Evolutionary conservation across 2,888 invertebrate species (phyloP), one percentile per base, ranked within the genome.

Genomic region (Dexiosoma caninum): DNA sequence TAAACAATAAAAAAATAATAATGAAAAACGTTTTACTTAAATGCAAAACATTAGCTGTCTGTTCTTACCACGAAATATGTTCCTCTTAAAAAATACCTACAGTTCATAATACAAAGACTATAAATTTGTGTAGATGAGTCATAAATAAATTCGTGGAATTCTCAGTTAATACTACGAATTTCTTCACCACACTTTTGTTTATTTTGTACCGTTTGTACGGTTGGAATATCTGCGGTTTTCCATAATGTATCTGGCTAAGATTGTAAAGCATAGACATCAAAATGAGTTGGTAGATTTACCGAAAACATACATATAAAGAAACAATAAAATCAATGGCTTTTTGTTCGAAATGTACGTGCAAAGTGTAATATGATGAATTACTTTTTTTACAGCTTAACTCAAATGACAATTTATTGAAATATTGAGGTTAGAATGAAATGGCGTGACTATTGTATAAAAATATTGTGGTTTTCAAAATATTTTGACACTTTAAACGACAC

Each of bases 91-190:
- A 12, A 49, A 19, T 3, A 37, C 10, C 3, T 27, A 0, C 21
- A 40, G n/a, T n/a, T 14, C 8, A 35, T 16, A 23, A 62, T 51
- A 51, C 7, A 35, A 42, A 42, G 19, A 30, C n/a, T 42, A 19
- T 44, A 44, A 1, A 53, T 35, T 62, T 32, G 40, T 72, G 42
- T 23, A 16, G n/a, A 23, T 79, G 79, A 79, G 57, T 74, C 74
- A 79, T 42, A 75, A 49, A 69, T n/a, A 30, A 64, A 49, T 75
- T 75, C 69, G 19, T 64, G 51, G 74, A 70, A 79, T 59, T 55
- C 19, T 30, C 49, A 62, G 69, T 57, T 35, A 74, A 74, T 69
- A 57, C 49, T 51, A 21, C 37, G 62, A 78, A 74, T 69, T 78
- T 59, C 35, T 27, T 60, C 66, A 51, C 57, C 44, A 46, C 57